Conservation (phyloP, 2,888 invertebrate species). For the Agrilus biguttatus region DNA sequence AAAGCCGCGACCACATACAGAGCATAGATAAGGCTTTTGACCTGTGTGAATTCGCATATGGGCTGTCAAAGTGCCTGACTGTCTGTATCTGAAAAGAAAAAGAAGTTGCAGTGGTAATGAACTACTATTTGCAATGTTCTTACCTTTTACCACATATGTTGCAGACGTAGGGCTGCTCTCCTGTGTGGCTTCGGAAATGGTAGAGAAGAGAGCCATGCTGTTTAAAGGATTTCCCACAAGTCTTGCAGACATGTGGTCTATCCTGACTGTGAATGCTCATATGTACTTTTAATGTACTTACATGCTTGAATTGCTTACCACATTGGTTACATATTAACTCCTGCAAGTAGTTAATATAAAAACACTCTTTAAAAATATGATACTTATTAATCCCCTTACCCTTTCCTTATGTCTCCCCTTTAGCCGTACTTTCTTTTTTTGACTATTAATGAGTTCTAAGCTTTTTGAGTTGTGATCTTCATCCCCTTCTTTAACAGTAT, state of each 20-base stretch:
- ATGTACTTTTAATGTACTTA: conserved; percentile 21
- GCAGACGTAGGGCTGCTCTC: conserved; percentile 22
- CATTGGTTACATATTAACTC: conserved; percentile 12
- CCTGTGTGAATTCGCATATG: conserved; percentile 26
- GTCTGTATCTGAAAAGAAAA: conserved; percentile 15
- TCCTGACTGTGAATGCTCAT: conserved; percentile 24
- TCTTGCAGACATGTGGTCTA: conserved; percentile 22
- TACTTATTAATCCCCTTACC: background rate
- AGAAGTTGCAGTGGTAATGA: too few relatives aligned
- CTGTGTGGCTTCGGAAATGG: conserved; percentile 23
- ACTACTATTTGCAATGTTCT: too few relatives aligned
- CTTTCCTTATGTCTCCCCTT: background rate
- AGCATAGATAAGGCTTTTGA: conserved; percentile 20
- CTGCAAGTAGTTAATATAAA: conserved; percentile 7
- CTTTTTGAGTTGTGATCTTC: background rate
- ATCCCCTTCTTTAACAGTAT: conserved; percentile 4
- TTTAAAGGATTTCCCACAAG: conserved; percentile 24
- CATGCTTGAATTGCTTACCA: conserved; percentile 13
- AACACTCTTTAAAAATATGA: background rate
- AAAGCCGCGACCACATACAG: conserved; percentile 19
- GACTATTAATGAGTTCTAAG: background rate
- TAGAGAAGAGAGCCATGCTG: conserved; percentile 21
- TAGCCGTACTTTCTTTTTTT: conserved; percentile 3
- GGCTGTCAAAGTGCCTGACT: conserved; percentile 23
- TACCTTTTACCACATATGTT: conserved; percentile 21